Evolutionary conservation across 2,888 invertebrate genomes (phyloP), one percentile per base, ranked within the genome.

Genomic region (Apamea sordens): DNA sequence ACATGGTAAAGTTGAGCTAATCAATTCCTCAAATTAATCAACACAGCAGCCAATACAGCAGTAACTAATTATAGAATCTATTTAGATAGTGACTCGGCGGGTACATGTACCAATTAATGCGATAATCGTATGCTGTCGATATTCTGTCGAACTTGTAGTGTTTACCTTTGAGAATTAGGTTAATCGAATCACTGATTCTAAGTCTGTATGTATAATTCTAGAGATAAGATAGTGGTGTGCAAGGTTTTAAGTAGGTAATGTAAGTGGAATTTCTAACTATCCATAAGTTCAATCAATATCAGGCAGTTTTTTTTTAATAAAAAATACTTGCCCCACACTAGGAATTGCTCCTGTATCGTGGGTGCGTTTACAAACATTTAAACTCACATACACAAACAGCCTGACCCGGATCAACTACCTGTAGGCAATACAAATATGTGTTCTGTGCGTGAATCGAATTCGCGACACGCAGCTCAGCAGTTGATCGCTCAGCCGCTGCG

Each of bases 81-180:
- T 71, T 72, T 15, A 68, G 71, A 85, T 74, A 83, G 36, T 18
- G 32, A 28, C 56, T 68, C 59, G 63, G 68, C 71, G 11, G 71
- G 56, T 56, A 71, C 74, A 71, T 68, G 59, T 68, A 50, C 85
- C 36, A 85, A 80, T 85, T 80, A 75, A 72, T 28, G 44, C 36
- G 5, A 8, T 85, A 85, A 83, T 80, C 36, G 80, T 59, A 63
- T 28, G 32, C 80, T 74, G 80, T 83, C 80, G 47, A 85, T 80
- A 59, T 64, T 70, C 64, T 72, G 41, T 85, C 63, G 8, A 64
- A 80, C 2, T 68, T 63, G 36, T 56, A 41, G 41, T 50, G 61
- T 67, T 59, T 85, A 68, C 24, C 47, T 80, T 71, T 50, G 47
- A 50, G 56, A 71, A 80, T 71, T 50, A 11, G 81, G 67, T 72